Base-by-base conservation (phyloP, 2,797 vertebrate species). In the Linurgus olivaceus region DNA sequence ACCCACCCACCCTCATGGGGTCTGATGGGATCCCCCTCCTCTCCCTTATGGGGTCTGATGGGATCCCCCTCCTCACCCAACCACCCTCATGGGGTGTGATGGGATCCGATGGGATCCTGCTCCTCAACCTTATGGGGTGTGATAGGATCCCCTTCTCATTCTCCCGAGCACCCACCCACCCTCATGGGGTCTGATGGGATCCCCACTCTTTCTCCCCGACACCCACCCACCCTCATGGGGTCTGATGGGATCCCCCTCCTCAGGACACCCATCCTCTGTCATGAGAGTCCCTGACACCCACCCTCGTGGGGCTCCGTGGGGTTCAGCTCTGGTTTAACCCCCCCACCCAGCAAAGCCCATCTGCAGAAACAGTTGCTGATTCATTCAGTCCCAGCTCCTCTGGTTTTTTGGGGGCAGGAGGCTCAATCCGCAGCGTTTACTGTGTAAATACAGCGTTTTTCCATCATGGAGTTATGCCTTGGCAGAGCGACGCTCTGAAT, bases 341-440 rank as follows among this genome's bases (percentile, higher is more conserved):
- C 31, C 42, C 47, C 29, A 7, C 10, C 47, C 29, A 15, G 6
- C 19, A 4, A 10, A 88, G 35, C 70, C 54, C 48, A 5, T n/a
- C 48, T 40, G 44, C 48, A 66, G 37, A 17, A 62, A 6, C 76
- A 75, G 78, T 28, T 96, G 92, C 95, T 96, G 93, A 96, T 96
- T 97, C 95, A 96, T 96, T 79, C 62, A 20, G 35, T 57, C 58
- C 24, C 13, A 1, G 33, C 51, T 59, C 71, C 44, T 66, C 11
- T 24, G 51, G 0, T 37, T 78, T 78, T 55, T 19, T 29, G n/a
- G 45, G 38, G 7, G 25, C 10, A 25, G 29, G 54, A 54, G 40
- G 8, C 33, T 63, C 59, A 15, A 8, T 47, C 48, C 5, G 8
- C 7, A 6, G 21, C 23, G 31, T 58, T 90, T 75, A 5, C 72